These are phyloP conservation scores for Sycophila sp. DNA, from an alignment of 1,140 invertebrate genomes.

Conservation along the genomic window DNA sequence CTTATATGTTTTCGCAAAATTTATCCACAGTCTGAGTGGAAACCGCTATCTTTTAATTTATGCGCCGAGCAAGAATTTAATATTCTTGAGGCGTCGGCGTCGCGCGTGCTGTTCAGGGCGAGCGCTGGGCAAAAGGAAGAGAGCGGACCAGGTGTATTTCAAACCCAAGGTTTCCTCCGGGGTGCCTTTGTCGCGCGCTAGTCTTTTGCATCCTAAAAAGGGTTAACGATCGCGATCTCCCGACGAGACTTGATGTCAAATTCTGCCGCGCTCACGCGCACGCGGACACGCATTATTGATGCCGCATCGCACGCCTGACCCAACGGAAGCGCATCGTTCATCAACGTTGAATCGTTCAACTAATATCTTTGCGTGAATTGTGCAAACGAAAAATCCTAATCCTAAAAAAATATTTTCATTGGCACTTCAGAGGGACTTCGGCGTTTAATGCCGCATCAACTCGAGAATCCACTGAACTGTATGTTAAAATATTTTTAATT, in stretches of 20 bases:
- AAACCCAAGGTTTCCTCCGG: constrained; percentile 40
- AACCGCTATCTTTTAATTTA: constrained; percentile 64
- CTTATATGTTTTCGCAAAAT: constrained; percentile 47
- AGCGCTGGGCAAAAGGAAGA: not conserved
- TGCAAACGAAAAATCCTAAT: no score
- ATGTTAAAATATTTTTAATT: no score
- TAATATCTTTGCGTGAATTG: no score
- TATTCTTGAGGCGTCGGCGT: constrained; percentile 57
- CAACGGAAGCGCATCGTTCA: no score
- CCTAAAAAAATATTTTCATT: no score
- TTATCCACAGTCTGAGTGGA: constrained; percentile 53
- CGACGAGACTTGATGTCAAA: not conserved
- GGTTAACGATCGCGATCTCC: constrained; percentile 45
- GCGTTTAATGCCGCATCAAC: no score
- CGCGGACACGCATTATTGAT: no score
- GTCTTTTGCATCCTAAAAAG: constrained; percentile 50
- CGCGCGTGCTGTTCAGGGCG: constrained; percentile 46
- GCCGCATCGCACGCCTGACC: no score
- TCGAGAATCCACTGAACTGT: no score
- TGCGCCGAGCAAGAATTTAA: constrained; percentile 61
- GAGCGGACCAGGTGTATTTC: not conserved
- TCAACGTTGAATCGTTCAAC: no score
- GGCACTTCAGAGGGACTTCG: no score
- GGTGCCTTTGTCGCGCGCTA: constrained; percentile 44
- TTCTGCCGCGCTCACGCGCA: no score